Evolutionary conservation across 2,888 invertebrate genomes (phyloP).

Genomic region (Amaurobius ferox): DNA sequence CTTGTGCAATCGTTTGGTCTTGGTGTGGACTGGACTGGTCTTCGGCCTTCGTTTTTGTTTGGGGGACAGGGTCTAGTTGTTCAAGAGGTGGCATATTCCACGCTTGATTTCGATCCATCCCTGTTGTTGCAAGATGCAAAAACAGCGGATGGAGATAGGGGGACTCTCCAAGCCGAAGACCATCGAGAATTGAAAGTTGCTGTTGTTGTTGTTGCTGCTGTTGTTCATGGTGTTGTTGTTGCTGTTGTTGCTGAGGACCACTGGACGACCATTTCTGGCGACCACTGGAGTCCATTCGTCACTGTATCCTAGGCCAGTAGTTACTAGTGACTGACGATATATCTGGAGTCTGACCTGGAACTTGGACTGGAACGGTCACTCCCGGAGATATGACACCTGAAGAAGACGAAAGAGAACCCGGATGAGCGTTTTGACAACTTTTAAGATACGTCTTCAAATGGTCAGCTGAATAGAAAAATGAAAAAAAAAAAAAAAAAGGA

Average conservation of each 20-base stretch:
- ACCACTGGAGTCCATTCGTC: slow-evolving; percentile 75
- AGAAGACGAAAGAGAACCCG: not conserved
- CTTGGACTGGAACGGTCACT: slow-evolving; percentile 93
- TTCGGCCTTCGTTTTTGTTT: slow-evolving; percentile 36
- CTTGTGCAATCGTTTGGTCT: slow-evolving; percentile 36
- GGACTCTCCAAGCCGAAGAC: slow-evolving; percentile 47
- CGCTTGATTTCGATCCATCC: slow-evolving; percentile 29
- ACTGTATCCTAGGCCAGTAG: slow-evolving; percentile 94
- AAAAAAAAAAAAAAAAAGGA: not conserved
- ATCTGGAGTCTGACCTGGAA: slow-evolving; percentile 89
- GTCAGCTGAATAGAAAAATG: too few species aligned
- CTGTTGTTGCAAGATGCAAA: slow-evolving; percentile 45
- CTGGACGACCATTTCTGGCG: slow-evolving; percentile 70
- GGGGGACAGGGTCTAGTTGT: slow-evolving; percentile 18
- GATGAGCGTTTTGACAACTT: too few species aligned
- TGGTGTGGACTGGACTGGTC: slow-evolving; percentile 3
- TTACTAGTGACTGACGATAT: slow-evolving; percentile 82
- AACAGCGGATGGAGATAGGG: slow-evolving; percentile 64
- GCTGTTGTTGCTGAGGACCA: slow-evolving; percentile 51
- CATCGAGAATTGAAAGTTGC: slow-evolving; percentile 58
- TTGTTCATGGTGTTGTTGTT: slow-evolving; percentile 41
- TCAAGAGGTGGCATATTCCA: slow-evolving; percentile 61
- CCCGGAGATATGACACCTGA: slow-evolving; percentile 94
- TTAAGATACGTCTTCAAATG: too few species aligned
- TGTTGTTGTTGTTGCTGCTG: slow-evolving; percentile 35